Percentiles rank a stretch among this genome's conserved stretches.
These are phyloP conservation scores for Argyresthia albistria DNA, from an alignment of 2,888 invertebrate genomes.

Conservation along the genomic window DNA sequence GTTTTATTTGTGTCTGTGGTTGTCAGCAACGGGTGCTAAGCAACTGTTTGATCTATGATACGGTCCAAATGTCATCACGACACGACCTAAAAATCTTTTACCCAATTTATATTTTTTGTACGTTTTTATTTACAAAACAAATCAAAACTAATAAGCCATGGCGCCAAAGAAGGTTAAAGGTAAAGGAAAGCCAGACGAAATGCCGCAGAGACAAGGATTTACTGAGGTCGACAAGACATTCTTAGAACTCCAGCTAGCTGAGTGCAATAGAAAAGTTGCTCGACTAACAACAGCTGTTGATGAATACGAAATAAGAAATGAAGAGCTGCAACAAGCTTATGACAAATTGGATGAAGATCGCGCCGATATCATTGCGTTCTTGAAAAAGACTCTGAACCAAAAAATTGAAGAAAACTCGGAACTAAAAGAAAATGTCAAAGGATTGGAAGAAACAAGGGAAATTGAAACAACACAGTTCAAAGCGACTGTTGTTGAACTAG, in stretches of 20 bases:
- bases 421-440: slow-evolving; percentile 79
- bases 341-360: slow-evolving; percentile 84
- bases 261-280: slow-evolving; percentile 85
- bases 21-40: slow-evolving; percentile 13
- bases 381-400: slow-evolving; percentile 81
- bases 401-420: slow-evolving; percentile 78
- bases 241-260: slow-evolving; percentile 86
- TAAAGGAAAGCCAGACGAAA: too few species aligned
- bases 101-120: too few species aligned
- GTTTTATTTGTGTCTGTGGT: too few species aligned
- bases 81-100: background rate
- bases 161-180: slow-evolving; percentile 58
- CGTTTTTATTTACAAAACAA: too few species aligned
- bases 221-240: slow-evolving; percentile 86
- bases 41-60: slow-evolving; percentile 20
- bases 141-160: slow-evolving; percentile 26
- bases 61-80: slow-evolving; percentile 12
- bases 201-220: slow-evolving; percentile 39
- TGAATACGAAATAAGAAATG: slow-evolving; percentile 81
- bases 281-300: slow-evolving; percentile 76
- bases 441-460: slow-evolving; percentile 79
- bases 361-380: slow-evolving; percentile 86
- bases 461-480: slow-evolving; percentile 77
- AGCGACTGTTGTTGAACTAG: slow-evolving; percentile 76
- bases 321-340: slow-evolving; percentile 74